These are phyloP conservation scores for Pelagia noctiluca DNA, from an alignment of 30 jellyfish, hydroid and myxozoan species.

Conservation along the genomic window DNA sequence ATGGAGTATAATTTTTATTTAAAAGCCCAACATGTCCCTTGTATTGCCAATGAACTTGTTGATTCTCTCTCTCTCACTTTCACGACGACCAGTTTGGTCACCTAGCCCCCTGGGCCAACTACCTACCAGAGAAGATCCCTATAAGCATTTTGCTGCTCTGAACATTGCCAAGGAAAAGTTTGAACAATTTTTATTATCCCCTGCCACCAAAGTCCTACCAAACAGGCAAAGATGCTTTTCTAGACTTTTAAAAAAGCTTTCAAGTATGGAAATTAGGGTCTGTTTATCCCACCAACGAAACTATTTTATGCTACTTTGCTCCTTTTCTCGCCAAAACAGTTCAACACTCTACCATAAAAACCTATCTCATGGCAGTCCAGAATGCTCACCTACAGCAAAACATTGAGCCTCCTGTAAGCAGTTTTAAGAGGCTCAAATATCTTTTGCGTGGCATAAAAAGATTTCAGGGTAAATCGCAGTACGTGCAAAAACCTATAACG, in stretches of 20 bases:
- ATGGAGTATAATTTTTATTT: neutral
- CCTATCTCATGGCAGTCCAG: conserved; percentile 11
- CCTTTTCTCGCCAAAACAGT: conserved; percentile 5
- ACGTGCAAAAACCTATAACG: neutral
- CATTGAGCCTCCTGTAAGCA: neutral
- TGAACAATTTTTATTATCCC: neutral
- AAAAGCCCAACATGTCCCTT: conserved; percentile 13
- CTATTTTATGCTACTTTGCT: conserved; percentile 5
- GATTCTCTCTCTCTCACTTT: conserved; percentile 21
- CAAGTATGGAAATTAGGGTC: neutral
- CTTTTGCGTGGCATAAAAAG: neutral
- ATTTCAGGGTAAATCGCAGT: neutral
- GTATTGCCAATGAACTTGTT: neutral
- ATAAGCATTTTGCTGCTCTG: neutral
- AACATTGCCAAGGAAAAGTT: neutral
- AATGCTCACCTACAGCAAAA: neutral
- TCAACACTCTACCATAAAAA: neutral
- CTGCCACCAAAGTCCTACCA: neutral
- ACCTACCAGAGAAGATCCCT: conserved; percentile 6
- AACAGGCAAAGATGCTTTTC: conserved; percentile 4
- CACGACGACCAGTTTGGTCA: neutral
- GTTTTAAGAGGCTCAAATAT: neutral
- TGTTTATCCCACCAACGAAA: conserved; percentile 1
- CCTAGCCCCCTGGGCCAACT: neutral
- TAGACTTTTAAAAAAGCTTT: neutral